phyloP scores from a whole-genome alignment of 2,888 invertebrate genomes.

The Acrobasis repandana region DNA sequence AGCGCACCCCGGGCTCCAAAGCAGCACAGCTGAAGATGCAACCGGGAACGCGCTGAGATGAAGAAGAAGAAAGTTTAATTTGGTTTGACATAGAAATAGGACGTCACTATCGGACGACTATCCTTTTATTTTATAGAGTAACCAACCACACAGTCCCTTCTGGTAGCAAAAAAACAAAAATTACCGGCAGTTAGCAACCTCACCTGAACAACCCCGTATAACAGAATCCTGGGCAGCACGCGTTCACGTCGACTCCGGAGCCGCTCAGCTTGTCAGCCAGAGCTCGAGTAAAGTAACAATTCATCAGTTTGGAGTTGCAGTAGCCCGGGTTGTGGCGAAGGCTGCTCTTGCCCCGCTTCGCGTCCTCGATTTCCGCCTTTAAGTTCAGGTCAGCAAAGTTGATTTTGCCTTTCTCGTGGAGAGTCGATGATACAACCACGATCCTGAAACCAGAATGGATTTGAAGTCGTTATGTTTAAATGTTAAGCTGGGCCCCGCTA shows the following conservation, averaged over 20 bases:
- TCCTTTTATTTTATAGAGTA: no score
- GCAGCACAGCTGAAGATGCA: no score
- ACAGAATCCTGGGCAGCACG: slow-evolving; percentile 91
- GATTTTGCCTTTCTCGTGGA: slow-evolving; percentile 87
- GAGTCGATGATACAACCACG: slow-evolving; percentile 87
- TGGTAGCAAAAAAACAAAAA: no score
- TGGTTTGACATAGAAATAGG: no score
- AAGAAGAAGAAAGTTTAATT: no score
- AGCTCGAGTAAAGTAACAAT: slow-evolving; percentile 87
- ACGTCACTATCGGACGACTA: no score
- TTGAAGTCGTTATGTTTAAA: neutral
- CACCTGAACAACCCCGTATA: slow-evolving; percentile 89
- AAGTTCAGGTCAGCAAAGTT: slow-evolving; percentile 86
- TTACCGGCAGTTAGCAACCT: neutral
- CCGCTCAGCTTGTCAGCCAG: slow-evolving; percentile 82
- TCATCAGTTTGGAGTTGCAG: slow-evolving; percentile 90
- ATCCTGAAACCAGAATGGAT: slow-evolving; percentile 76
- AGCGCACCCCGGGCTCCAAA: no score
- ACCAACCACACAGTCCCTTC: no score
- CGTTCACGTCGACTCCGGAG: slow-evolving; percentile 84
- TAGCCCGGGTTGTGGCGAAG: slow-evolving; percentile 84
- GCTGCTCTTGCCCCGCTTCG: slow-evolving; percentile 55
- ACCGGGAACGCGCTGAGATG: no score
- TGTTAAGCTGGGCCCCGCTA: no score
- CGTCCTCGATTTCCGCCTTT: slow-evolving; percentile 71